Evolutionary conservation across 2,888 invertebrate species (phyloP), one percentile per base, ranked within the genome.

Genomic region (Lottia gigantea): DNA sequence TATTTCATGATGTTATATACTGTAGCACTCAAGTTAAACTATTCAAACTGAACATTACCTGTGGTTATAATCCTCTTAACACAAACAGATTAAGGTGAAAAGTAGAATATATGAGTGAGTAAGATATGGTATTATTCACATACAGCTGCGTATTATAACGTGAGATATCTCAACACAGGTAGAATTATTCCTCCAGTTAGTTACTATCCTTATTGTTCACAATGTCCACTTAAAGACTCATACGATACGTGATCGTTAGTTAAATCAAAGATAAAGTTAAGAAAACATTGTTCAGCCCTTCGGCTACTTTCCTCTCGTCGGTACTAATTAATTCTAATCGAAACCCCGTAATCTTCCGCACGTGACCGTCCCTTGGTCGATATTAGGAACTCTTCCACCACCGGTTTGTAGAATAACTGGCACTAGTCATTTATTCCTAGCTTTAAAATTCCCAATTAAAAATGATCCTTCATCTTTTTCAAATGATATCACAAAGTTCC

Each of bases 171-270:
- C 31, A 25, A 31, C 25, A 26, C 25, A 23, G 26, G 61, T 61
- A 61, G 23, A 23, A 23, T 64, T 40, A 64, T 64, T 64, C 45
- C 26, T 64, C 45, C 45, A 64, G 26, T 64, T 64, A 64, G 26
- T 64, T 64, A 64, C 40, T 64, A 40, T 40, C 40, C 40, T 64
- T 40, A 19, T 7, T 64, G 26, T 19, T 31, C 19, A 40, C 40
- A 40, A 40, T 40, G 40, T 40, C 40, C 40, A 40, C 40, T 40
- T 40, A 40, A 40, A 40, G 8, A 40, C 40, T 40, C 40, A 40
- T 40, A 40, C 40, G 40, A 40, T 55, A 55, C 55, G 55, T 55
- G 55, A 55, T 55, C 55, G 55, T 55, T 55, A 55, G 55, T 55
- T 55, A 55, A 55, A 55, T 23, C 23, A 55, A 55, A 55, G 55